Conservation (phyloP, 1,140 invertebrate genomes). For the Ooceraea biroi region DNA sequence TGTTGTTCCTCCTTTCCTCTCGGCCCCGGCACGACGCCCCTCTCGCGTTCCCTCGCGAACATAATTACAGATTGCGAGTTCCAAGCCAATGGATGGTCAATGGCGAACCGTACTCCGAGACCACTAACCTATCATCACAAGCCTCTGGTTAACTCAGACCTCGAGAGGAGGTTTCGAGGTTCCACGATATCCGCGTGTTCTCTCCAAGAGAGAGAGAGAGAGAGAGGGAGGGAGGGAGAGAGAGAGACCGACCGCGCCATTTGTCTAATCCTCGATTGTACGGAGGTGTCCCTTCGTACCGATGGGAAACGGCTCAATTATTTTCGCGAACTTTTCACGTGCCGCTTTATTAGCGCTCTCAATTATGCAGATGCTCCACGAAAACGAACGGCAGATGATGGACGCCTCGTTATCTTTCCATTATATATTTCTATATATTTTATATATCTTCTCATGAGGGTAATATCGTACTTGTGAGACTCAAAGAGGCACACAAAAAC, state of each 20-base stretch:
- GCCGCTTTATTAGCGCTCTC: slow-evolving; percentile 7
- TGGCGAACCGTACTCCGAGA: slow-evolving; percentile 70
- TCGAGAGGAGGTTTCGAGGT: slow-evolving; percentile 51
- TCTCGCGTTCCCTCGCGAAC: slow-evolving; percentile 63
- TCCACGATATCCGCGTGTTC: slow-evolving; percentile 21
- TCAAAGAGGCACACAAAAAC: background rate
- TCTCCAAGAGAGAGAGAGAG: background rate
- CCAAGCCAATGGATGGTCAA: slow-evolving; percentile 76
- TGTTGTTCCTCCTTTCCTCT: slow-evolving; percentile 48
- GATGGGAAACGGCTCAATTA: slow-evolving; percentile 38
- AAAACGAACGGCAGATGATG: background rate
- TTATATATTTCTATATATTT: background rate
- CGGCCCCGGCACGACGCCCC: slow-evolving; percentile 21
- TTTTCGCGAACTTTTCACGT: background rate
- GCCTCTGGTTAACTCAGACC: slow-evolving; percentile 72
- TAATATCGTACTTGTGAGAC: background rate
- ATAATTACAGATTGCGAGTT: slow-evolving; percentile 80
- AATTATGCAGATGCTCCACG: background rate
- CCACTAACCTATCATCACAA: slow-evolving; percentile 79
- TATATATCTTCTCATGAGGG: background rate
- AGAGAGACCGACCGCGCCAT: slow-evolving; percentile 13
- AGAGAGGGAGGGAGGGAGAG: too few relatives aligned
- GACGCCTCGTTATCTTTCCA: too few relatives aligned
- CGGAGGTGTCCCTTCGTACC: slow-evolving; percentile 20
- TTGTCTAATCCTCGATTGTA: slow-evolving; percentile 34